Percentiles rank a stretch among this genome's conserved stretches.
These are phyloP conservation scores for Neogobius melanostomus DNA, from an alignment of 2,113 vertebrate species.

Conservation along the genomic window DNA sequence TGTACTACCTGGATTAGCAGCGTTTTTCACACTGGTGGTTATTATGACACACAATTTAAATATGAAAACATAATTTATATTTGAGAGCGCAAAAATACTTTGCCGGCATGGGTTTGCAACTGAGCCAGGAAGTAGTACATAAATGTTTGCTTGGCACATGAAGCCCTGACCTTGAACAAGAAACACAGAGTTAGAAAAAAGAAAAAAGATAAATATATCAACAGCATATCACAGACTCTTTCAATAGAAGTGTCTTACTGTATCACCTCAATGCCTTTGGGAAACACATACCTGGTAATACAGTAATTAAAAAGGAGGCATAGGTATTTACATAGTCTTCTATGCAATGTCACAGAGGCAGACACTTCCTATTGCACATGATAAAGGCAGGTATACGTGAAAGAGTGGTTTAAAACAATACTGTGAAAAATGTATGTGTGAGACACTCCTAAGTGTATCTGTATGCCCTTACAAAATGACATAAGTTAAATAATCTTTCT, in stretches of 20 bases:
- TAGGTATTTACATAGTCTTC: constrained; percentile 64
- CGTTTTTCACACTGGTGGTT: constrained; percentile 12
- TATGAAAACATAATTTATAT: constrained; percentile 23
- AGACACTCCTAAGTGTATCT: constrained; percentile 30
- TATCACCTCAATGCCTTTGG: constrained; percentile 46
- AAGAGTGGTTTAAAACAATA: constrained; percentile 51
- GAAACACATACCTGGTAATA: constrained; percentile 50
- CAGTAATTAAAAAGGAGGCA: constrained; percentile 65
- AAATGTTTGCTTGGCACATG: constrained; percentile 62
- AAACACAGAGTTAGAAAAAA: constrained; percentile 50
- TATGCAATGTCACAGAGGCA: constrained; percentile 62
- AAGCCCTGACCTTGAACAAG: constrained; percentile 55
- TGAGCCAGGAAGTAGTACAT: constrained; percentile 57
- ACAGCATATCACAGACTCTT: constrained; percentile 36
- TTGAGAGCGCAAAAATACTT: constrained; percentile 29
- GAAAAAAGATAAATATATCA: constrained; percentile 35
- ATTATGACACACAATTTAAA: constrained; percentile 31
- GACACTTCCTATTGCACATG: constrained; percentile 69
- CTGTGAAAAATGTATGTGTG: constrained; percentile 23
- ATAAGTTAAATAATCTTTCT: constrained; percentile 3
- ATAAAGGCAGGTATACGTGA: constrained; percentile 65
- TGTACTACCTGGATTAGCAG: constrained; percentile 43
- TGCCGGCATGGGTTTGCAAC: constrained; percentile 37
- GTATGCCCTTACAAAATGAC: constrained; percentile 44
- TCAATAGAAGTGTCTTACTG: constrained; percentile 29